Evolutionary conservation across 2,888 invertebrate genomes (phyloP).

Genomic region (Tyria jacobaeae): DNA sequence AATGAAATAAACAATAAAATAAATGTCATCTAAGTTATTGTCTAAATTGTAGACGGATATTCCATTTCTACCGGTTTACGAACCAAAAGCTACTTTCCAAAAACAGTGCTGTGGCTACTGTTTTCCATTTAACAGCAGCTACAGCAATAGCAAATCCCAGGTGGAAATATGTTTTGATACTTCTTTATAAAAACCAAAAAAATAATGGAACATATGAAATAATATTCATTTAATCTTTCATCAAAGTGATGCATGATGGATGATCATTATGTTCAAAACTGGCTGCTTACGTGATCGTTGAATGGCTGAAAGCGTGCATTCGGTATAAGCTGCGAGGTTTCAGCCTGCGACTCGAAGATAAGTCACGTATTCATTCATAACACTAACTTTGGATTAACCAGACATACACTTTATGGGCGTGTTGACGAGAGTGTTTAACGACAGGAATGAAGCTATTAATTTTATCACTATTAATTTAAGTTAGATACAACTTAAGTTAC

Average conservation of each 20-base stretch:
- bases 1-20: no score
- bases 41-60: no score
- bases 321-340: constrained; percentile 55
- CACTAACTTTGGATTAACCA: constrained; percentile 68
- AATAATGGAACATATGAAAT: no score
- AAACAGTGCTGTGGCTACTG: no score
- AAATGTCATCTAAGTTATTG: no score
- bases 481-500: neutral
- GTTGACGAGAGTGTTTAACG: constrained; percentile 25
- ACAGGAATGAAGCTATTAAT: constrained; percentile 13
- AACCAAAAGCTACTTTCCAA: no score
- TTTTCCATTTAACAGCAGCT: no score
- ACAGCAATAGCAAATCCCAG: no score
- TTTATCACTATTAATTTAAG: constrained; percentile 3
- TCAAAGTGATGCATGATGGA: constrained; percentile 29
- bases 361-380: constrained; percentile 79
- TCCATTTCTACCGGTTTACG: no score
- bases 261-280: constrained; percentile 45
- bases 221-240: constrained; percentile 8
- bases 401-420: constrained; percentile 39
- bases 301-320: constrained; percentile 62
- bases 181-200: no score
- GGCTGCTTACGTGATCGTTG: constrained; percentile 46
- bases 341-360: constrained; percentile 69
- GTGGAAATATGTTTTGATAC: no score